Percentiles rank a stretch among this genome's conserved stretches.
Conservation (phyloP, 2,797 vertebrate species). For the Steatocranus sp. region DNA sequence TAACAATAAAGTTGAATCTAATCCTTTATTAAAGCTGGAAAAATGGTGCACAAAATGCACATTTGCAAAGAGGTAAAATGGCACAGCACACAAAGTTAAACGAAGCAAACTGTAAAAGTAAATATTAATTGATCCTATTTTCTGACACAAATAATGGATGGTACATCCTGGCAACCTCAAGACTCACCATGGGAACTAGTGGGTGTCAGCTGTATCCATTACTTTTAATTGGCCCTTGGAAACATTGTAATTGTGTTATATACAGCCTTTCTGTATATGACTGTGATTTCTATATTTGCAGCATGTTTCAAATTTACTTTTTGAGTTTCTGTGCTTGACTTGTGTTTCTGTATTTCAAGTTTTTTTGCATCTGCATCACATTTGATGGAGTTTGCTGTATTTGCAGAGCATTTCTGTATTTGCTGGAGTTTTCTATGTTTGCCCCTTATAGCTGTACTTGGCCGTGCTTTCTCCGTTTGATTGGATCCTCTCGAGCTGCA, state of each 20-base stretch:
- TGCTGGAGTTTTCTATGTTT: background rate
- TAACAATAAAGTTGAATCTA: background rate
- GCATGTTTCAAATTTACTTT: background rate
- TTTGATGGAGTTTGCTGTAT: background rate
- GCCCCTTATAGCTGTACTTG: background rate
- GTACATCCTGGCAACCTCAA: background rate
- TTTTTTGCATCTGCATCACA: background rate
- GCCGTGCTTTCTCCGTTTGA: background rate
- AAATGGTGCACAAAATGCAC: background rate
- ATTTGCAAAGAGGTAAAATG: background rate
- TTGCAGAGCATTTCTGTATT: background rate
- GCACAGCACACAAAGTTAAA: background rate
- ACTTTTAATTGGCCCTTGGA: background rate
- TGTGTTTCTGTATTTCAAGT: background rate
- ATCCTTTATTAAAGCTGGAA: background rate
- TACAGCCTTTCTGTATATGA: background rate
- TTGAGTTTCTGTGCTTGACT: background rate
- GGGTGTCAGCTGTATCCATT: background rate
- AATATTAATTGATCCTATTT: background rate
- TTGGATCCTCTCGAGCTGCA: background rate
- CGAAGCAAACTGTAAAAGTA: background rate
- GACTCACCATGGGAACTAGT: background rate
- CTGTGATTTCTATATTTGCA: background rate
- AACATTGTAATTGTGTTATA: background rate
- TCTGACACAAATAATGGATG: background rate